Conservation (phyloP, 2,113 vertebrate genomes). For the Erythrolamprus reginae region DNA sequence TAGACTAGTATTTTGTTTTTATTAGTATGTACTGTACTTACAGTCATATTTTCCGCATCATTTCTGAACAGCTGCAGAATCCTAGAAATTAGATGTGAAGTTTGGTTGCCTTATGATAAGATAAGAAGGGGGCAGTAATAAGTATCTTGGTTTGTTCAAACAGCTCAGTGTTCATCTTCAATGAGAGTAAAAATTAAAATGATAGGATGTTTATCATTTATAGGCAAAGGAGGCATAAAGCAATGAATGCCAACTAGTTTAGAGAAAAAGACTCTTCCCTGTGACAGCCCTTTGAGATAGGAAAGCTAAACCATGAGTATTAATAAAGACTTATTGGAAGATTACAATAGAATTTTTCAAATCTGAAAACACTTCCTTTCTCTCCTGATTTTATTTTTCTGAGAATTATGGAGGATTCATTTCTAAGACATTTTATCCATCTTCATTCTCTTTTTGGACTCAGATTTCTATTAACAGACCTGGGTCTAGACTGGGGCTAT, state of each 20-base stretch:
- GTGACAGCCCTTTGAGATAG: not conserved
- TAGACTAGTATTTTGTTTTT: not conserved
- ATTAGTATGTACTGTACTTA: not conserved
- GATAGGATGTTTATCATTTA: not conserved
- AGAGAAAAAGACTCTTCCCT: constrained; percentile 15
- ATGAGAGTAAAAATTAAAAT: not conserved
- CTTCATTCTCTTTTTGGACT: not conserved
- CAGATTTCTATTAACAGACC: not conserved
- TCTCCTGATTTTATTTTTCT: not conserved
- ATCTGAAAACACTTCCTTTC: not conserved
- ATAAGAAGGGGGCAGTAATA: not conserved
- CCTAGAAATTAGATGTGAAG: not conserved
- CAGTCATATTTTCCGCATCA: not conserved
- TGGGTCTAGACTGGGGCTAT: not conserved
- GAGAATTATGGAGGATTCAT: not conserved
- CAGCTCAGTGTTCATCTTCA: not conserved
- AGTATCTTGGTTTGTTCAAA: not conserved
- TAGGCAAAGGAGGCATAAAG: not conserved
- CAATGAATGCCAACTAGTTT: no score
- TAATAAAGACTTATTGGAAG: not conserved
- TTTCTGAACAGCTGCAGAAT: not conserved
- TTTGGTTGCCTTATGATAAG: not conserved
- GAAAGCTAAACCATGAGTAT: not conserved
- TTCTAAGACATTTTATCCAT: not conserved
- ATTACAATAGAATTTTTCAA: not conserved